Evolutionary conservation across 2,797 vertebrate genomes (phyloP), one percentile per base, ranked within the genome.

Genomic region (Miichthys miiuy): DNA sequence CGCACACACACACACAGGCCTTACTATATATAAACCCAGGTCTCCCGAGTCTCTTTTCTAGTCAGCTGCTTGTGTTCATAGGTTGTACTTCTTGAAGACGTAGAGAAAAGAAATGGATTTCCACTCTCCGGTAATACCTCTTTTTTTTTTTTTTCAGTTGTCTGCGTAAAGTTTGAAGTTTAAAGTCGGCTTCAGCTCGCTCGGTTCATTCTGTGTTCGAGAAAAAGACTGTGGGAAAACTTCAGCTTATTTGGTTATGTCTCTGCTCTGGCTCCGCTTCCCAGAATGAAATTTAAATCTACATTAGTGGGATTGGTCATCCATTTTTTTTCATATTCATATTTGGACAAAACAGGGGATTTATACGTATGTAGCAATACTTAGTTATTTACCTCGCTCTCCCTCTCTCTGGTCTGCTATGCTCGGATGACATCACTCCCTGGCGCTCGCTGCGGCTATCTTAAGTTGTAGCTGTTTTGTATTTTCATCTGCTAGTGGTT

Each of bases 401-500:
- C 54, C 30, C 75, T 58, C 54, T 34, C 57, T 75, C 20, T 51
- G 65, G 46, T 86, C 83, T 23, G 75, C 77, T 89, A 65, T 77
- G 85, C 77, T 74, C 16, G 13, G 82, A 91, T 93, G 91, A 92
- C 92, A 92, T 93, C 92, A 93, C 85, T 91, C 90, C 78, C 86
- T 91, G 91, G 91, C 89, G 41, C 85, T 77, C 11, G 51, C 75
- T 20, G 68, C 62, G 54, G 83, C 85, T 86, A 85, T 90, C 90
- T 91, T 84, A 86, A 88, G 84, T 88, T 89, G 93, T 92, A 91
- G 90, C 92, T 93, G 92, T 93, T 91, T 92, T 89, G 91, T 93
- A 88, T 92, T 91, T 93, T 93, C 92, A 93, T 93, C 92, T 93
- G 91, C 89, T 91, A 78, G 92, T 85, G 81, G 91, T 93, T 93